Base-by-base conservation (phyloP, 2,113 vertebrate species). In the Apistogramma diplotaenia region DNA sequence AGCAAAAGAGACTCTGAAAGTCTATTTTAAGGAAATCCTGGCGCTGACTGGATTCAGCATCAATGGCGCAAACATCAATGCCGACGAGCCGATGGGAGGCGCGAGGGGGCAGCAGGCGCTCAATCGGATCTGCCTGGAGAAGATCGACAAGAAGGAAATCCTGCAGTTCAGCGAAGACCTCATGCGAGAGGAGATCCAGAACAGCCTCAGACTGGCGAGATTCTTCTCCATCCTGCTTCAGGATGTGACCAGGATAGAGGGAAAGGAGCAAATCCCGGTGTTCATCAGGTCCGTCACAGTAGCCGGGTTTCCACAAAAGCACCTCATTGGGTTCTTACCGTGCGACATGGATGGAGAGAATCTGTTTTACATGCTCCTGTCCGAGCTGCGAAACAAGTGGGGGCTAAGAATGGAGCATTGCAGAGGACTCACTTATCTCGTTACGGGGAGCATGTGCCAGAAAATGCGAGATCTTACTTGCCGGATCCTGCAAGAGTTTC, bases 341-440 rank as follows among this genome's bases (percentile, higher is more conserved):
- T 98, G 97, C 1, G 97, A 99, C 71, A 84, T 95, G 1, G 97
- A 99, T 72, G 93, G 96, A 1, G 97, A 96, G 61, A 93, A 79
- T 79, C 91, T 99, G 88, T 97, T 97, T 56, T 95, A 96, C 62
- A 96, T 96, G 86, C 97, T 99, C 40, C 92, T 97, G 0, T 89
- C 96, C 0, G 96, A 96, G 16, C 93, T 99, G 55, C 96, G 97
- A n/a, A 97, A 97, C 76, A 99, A 97, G 61, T 99, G 98, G 98
- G 96, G 97, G 1, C 90, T 99, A 23, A 96, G 98, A 83, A 97
- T 99, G 97, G 97, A 99, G 76, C 97, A 98, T 87, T 99, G 98
- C 75, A 95, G 95, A 23, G 95, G 95, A 25, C 92, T 96, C 65
- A 93, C 94, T 0, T 96, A 96, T 56, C 78, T 96, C 31, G 93